Evolutionary conservation across 2,888 invertebrate genomes (phyloP), one percentile per base, ranked within the genome.

Genomic region (Nemotelus nigrinus): DNA sequence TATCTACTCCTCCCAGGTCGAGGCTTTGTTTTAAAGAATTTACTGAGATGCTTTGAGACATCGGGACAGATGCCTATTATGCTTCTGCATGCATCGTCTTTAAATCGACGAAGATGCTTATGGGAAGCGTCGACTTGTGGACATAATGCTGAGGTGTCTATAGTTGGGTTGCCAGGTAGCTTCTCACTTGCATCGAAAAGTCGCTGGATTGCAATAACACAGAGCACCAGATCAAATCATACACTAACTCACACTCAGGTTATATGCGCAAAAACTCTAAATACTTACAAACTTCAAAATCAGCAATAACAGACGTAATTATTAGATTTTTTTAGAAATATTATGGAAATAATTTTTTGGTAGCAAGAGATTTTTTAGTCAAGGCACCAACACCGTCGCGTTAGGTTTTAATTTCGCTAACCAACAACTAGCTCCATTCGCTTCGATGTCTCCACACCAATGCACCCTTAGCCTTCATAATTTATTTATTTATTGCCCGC

Each of bases 371-470:
- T n/a, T 65, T 53, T 57, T 75, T 58, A 39, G 48, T 75, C 58
- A 67, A 50, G 60, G 58, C 67, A 53, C 63, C 75, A 76, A 68
- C 78, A 70, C 64, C 70, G 78, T 75, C 76, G 71, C 71, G 71
- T 78, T 76, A 71, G 78, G 75, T 78, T 78, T 78, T 78, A 76
- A 78, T 78, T 78, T 78, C 64, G 76, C 57, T 78, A 55, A 60
- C 58, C 68, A 58, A 64, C 71, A 64, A 70, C 71, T 76, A 64
- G 58, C 39, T 55, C 65, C 47, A n/a, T 67, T 7, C 4, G 58
- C 47, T 67, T 7, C 10, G 47, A n/a, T 10, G 47, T 25, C 67
- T 67, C 67, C 43, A 39, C 44, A 45, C 58, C 10, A 58, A 6
- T 10, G 58, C 45, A 45, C 47, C 47, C 65, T 65, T 39, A 65